Base-by-base conservation (phyloP, 2,888 invertebrate species). In the Gortyna flavago region DNA sequence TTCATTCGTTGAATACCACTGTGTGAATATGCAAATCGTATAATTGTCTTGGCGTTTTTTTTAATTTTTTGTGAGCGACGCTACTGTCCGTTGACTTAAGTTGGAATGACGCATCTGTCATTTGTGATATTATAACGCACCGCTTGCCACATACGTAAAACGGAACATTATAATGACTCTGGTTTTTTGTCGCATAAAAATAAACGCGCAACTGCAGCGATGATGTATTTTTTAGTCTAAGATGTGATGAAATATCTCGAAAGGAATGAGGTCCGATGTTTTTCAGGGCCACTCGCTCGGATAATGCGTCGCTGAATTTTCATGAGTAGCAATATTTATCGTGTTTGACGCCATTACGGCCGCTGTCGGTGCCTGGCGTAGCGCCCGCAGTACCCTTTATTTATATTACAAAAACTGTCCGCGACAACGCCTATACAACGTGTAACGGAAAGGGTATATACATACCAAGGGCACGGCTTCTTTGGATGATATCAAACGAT, bases 91-190 rank as follows among this genome's bases (percentile, higher is more conserved):
- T 89, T 87, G 89, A 89, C 87, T 89, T 85, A 84, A 90, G 85
- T 88, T 87, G 91, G 91, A 92, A 93, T 95, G 95, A 94, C 91
- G 94, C 96, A 96, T 96, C 96, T 96, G 96, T 95, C 96, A 95
- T 96, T 94, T 94, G 77, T 92, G 93, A 94, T 96, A 95, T 95
- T 95, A 88, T 85, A 95, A 93, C 94, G 94, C 92, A 91, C 89
- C 89, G 91, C 92, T 93, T 92, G 91, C 92, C 90, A 92, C 94
- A 92, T 94, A 92, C 91, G 90, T 89, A 86, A 91, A 91, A 92
- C 90, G 92, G 92, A 92, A 91, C 90, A 90, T 89, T 85, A 92
- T 92, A 93, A 93, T 92, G 93, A 93, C 91, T 91, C 77, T 84
- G 77, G 85, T 93, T 95, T 94, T 93, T 93, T 91, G 89, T 87